phyloP scores from a whole-genome alignment of 2,888 invertebrate species.

The Synergus itoensis region DNA sequence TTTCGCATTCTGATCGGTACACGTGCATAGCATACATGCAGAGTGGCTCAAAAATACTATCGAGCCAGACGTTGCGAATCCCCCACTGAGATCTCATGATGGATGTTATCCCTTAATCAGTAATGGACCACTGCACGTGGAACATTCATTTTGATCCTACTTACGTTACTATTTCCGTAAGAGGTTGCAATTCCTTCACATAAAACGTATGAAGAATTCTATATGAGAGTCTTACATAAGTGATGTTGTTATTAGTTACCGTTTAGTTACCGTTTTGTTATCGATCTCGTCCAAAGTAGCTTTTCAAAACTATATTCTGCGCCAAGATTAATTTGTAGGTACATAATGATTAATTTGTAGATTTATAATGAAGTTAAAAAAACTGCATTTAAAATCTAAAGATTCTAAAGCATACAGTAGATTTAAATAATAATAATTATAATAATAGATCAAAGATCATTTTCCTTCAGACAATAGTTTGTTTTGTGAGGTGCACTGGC shows the following conservation, averaged over 20 bases:
- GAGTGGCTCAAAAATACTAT: conserved; percentile 32
- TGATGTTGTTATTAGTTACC: neutral
- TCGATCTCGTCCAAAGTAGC: too few relatives aligned
- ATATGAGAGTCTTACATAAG: neutral
- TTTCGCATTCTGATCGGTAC: conserved; percentile 24
- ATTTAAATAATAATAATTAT: too few relatives aligned
- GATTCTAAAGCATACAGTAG: neutral
- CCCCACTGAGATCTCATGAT: conserved; percentile 22
- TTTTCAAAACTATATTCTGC: too few relatives aligned
- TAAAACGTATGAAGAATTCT: neutral
- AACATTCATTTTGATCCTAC: neutral
- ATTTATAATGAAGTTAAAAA: too few relatives aligned
- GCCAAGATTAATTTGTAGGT: too few relatives aligned
- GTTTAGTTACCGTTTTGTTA: neutral
- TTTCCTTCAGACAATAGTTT: neutral
- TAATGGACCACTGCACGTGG: conserved; percentile 14
- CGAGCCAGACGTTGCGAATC: conserved; percentile 7
- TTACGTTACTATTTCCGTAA: neutral
- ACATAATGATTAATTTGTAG: too few relatives aligned
- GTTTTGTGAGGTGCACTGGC: neutral
- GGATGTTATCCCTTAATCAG: conserved; percentile 4
- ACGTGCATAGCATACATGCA: conserved; percentile 30
- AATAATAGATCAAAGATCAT: too few relatives aligned
- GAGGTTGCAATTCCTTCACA: neutral
- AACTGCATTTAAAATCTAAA: too few relatives aligned